Conservation (phyloP, 2,888 invertebrate species). For the Philopedon plagiatum region DNA sequence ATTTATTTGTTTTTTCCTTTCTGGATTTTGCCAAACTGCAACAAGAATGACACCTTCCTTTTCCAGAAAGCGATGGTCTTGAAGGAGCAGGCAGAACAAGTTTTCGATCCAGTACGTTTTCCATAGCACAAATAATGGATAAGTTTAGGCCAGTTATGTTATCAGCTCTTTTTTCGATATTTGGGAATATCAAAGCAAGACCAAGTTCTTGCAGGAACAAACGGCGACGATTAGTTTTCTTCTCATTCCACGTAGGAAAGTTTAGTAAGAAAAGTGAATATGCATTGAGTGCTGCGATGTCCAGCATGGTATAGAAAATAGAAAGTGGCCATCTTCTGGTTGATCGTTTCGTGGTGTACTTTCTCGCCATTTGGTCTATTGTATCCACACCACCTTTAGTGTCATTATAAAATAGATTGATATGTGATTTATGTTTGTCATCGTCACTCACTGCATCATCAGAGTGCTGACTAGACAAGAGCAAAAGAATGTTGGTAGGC, state of each 20-base stretch:
- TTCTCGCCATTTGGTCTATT: too few species aligned
- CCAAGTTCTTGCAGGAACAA: not conserved
- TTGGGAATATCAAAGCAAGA: not conserved
- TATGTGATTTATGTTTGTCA: too few species aligned
- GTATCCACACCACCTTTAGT: too few species aligned
- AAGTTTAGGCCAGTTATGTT: not conserved
- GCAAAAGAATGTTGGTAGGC: not conserved
- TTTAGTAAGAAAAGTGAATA: too few species aligned
- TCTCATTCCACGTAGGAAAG: not conserved
- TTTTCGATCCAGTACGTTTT: not conserved
- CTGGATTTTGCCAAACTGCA: not conserved
- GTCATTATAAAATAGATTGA: too few species aligned
- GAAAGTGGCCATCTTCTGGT: too few species aligned
- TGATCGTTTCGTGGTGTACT: too few species aligned
- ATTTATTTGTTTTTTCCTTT: not conserved
- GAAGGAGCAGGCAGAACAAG: not conserved
- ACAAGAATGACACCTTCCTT: not conserved
- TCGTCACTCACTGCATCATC: too few species aligned
- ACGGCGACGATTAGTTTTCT: not conserved
- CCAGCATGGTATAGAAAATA: too few species aligned
- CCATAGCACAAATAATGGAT: not conserved
- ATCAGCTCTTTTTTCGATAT: too few species aligned
- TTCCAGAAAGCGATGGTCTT: not conserved
- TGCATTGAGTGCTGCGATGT: too few species aligned
- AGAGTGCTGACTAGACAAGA: too few species aligned